Percentiles rank a stretch among this genome's conserved stretches.
Conservation (phyloP, 2,113 vertebrate genomes). For the Vulpes ferrilata region DNA sequence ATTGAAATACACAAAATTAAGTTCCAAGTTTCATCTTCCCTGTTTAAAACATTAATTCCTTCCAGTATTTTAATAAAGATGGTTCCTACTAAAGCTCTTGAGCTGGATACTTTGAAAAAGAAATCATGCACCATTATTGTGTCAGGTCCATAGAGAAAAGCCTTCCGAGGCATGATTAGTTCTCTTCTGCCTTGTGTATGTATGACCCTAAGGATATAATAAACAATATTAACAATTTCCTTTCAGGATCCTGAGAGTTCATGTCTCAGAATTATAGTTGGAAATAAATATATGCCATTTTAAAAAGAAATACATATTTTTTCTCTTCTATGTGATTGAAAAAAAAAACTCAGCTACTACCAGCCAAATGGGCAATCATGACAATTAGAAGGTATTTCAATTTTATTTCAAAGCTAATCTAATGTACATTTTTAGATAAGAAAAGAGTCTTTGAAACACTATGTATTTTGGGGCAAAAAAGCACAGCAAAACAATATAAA, state of each 20-base stretch:
- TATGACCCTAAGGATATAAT: not conserved
- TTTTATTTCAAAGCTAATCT: constrained; percentile 26
- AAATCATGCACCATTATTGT: not conserved
- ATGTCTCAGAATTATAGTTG: not conserved
- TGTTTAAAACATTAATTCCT: not conserved
- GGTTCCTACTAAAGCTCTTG: not conserved
- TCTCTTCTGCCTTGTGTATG: not conserved
- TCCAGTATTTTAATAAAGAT: not conserved
- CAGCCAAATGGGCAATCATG: not conserved
- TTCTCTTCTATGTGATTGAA: not conserved
- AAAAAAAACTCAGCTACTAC: not conserved
- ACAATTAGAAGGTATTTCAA: not conserved
- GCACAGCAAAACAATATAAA: not conserved
- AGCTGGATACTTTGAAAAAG: not conserved
- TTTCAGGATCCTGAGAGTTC: not conserved
- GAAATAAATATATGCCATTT: not conserved
- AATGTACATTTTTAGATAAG: not conserved
- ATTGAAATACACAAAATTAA: constrained; percentile 4
- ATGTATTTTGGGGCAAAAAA: not conserved
- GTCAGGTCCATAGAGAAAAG: not conserved
- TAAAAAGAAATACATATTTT: not conserved
- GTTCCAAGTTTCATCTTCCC: not conserved
- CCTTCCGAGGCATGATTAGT: not conserved
- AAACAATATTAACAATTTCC: constrained; percentile 38
- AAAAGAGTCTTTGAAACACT: not conserved